These are phyloP conservation scores for Diogma glabrata DNA, from an alignment of 2,888 invertebrate genomes.

Conservation along the genomic window DNA sequence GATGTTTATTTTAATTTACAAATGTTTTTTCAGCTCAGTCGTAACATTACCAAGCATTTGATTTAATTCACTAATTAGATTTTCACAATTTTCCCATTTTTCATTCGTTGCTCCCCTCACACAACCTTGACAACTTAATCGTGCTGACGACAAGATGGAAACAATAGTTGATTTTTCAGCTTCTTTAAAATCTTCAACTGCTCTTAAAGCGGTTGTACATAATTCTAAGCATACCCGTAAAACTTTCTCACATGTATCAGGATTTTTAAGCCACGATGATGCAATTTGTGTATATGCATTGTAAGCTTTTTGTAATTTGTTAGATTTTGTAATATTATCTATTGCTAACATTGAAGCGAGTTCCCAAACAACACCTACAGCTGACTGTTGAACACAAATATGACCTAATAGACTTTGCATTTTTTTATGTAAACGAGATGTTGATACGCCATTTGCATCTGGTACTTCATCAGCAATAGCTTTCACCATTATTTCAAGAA, in stretches of 20 bases:
- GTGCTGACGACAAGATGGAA: slow-evolving; percentile 46
- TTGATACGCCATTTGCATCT: slow-evolving; percentile 48
- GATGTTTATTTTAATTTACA: slow-evolving; percentile 3
- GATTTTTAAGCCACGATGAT: slow-evolving; percentile 43
- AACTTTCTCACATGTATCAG: slow-evolving; percentile 48
- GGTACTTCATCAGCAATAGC: slow-evolving; percentile 51
- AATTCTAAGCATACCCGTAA: slow-evolving; percentile 47
- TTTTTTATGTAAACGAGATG: slow-evolving; percentile 31
- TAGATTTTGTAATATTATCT: slow-evolving; percentile 45
- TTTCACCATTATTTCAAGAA: slow-evolving; percentile 58
- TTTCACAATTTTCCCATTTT: slow-evolving; percentile 37
- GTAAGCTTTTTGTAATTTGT: slow-evolving; percentile 67
- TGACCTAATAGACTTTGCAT: slow-evolving; percentile 29
- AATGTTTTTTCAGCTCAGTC: neutral
- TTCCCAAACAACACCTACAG: slow-evolving; percentile 68
- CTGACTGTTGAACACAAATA: slow-evolving; percentile 40
- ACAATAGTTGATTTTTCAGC: slow-evolving; percentile 42
- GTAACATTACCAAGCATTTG: slow-evolving; percentile 18
- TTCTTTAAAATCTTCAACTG: slow-evolving; percentile 37
- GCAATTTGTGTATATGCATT: slow-evolving; percentile 56
- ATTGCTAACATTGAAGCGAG: slow-evolving; percentile 63
- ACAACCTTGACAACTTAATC: slow-evolving; percentile 46
- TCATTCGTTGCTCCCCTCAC: slow-evolving; percentile 39
- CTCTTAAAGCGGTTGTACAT: slow-evolving; percentile 45
- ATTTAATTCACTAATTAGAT: slow-evolving; percentile 31